Conservation (phyloP, 2,797 vertebrate genomes). For the Prionace glauca region DNA sequence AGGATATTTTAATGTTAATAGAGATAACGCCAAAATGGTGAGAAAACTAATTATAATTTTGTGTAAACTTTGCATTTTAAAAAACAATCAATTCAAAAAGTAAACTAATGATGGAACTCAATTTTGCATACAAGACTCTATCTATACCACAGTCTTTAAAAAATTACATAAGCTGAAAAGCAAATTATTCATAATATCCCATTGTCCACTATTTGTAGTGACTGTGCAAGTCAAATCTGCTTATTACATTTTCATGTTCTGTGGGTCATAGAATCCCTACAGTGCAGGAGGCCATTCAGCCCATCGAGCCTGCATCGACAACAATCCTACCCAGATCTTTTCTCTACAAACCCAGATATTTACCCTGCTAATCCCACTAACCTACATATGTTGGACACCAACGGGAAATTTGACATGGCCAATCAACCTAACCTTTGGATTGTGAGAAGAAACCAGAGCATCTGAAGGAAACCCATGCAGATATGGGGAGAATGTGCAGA, state of each 20-base stretch:
- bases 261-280: neutral
- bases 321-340: too few species aligned
- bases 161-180: neutral
- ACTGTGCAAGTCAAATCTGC: neutral
- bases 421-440: too few species aligned
- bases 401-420: too few species aligned
- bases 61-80: neutral
- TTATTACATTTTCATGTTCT: neutral
- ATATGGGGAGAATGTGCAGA: too few species aligned
- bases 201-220: neutral
- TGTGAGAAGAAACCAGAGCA: too few species aligned
- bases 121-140: too few species aligned
- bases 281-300: too few species aligned
- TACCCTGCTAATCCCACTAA: too few species aligned
- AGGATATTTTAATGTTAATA: neutral
- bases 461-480: too few species aligned
- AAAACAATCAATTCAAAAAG: neutral
- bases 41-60: neutral
- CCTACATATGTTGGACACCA: too few species aligned
- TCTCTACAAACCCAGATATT: too few species aligned
- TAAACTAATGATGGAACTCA: neutral
- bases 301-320: too few species aligned
- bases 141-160: neutral
- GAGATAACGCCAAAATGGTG: neutral
- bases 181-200: neutral